A percentile compares a stretch with the other conserved stretches of the same genome.
These are phyloP conservation scores for Temnopleurus reevesii DNA, from an alignment of 53 echinoderm and acorn worm genomes.

Conservation along the genomic window DNA sequence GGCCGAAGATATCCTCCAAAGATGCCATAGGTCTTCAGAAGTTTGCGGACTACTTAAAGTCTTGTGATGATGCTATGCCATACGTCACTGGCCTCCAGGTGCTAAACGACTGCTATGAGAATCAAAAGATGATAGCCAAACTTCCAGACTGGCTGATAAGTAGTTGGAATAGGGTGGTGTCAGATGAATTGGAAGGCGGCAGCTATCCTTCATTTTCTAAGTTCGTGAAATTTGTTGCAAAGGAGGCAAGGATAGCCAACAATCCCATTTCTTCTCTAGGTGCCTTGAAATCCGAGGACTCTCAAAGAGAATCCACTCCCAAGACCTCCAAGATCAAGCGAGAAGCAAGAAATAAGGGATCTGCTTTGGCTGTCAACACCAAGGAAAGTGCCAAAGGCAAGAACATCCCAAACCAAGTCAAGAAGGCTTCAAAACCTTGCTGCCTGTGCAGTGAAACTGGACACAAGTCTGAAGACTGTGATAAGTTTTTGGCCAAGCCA, in stretches of 20 bases:
- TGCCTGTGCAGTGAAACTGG: neutral
- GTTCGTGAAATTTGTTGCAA: conserved; percentile 56
- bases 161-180: conserved; percentile 64
- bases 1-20: conserved; percentile 56
- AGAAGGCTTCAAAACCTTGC: neutral
- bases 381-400: neutral
- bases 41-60: conserved; percentile 54
- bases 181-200: conserved; percentile 46
- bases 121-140: conserved; percentile 59
- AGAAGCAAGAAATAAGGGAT: neutral
- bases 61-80: conserved; percentile 67
- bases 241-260: conserved; percentile 65
- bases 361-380: neutral
- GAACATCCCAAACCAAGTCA: neutral
- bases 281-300: neutral
- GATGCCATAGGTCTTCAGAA: conserved; percentile 61
- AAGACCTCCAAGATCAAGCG: neutral
- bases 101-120: conserved; percentile 67
- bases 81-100: conserved; percentile 53
- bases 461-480: conserved; percentile 47
- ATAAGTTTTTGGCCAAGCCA: conserved; percentile 40
- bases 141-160: conserved; percentile 58
- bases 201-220: conserved; percentile 24
- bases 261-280: conserved; percentile 61
- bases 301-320: neutral